phyloP scores from a whole-genome alignment of 2,113 vertebrate genomes.

The Channa maculata region DNA sequence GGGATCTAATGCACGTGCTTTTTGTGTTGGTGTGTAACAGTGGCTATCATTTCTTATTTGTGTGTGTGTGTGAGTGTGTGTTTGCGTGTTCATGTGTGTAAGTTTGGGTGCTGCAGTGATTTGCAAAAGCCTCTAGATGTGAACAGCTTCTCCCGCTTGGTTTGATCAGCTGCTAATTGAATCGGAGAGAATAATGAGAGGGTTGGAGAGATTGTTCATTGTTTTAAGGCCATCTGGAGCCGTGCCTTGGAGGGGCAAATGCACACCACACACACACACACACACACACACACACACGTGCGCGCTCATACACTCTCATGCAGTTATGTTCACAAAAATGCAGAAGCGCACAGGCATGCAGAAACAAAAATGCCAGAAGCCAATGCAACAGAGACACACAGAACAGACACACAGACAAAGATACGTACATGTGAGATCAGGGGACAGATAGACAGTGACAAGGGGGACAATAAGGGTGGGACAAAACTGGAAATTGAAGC shows the following conservation, averaged over 20 bases:
- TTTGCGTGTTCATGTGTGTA: neutral
- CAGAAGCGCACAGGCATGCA: constrained; percentile 26
- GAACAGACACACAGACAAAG: neutral
- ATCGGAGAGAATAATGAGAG: constrained; percentile 56
- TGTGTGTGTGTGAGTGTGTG: constrained; percentile 5
- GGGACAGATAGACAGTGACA: neutral
- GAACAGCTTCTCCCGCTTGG: constrained; percentile 35
- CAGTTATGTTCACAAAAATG: constrained; percentile 22
- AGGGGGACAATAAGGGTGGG: neutral
- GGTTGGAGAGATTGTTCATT: constrained; percentile 61
- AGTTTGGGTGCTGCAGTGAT: constrained; percentile 19
- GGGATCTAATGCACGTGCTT: neutral
- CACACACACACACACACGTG: constrained; percentile 3
- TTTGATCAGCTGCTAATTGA: constrained; percentile 70
- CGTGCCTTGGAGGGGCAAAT: constrained; percentile 11
- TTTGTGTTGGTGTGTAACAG: neutral
- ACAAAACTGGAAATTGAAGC: constrained; percentile 5
- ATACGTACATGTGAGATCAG: neutral
- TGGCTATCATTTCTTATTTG: neutral
- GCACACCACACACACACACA: constrained; percentile 1
- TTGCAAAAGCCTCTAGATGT: constrained; percentile 38
- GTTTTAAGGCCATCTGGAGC: constrained; percentile 69
- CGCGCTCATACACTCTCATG: constrained; percentile 7
- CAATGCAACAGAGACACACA: constrained; percentile 22
- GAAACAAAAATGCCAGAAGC: constrained; percentile 46